Evolutionary conservation across 2,113 vertebrate species (phyloP).

Genomic region (Uria lomvia): DNA sequence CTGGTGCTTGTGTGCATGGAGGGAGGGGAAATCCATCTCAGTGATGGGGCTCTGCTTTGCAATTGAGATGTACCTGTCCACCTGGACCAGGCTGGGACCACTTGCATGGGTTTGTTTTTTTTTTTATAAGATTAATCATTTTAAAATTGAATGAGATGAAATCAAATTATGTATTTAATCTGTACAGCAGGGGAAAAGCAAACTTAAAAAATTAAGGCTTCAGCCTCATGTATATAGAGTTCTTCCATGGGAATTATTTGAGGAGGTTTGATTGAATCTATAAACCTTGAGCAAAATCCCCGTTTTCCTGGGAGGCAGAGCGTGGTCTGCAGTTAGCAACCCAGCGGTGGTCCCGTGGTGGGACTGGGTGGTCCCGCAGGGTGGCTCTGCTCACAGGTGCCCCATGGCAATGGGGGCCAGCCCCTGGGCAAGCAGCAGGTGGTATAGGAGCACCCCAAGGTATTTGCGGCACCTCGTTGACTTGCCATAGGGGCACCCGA

Average conservation of each 20-base stretch:
- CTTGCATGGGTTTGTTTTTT: neutral
- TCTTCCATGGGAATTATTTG: conserved; percentile 35
- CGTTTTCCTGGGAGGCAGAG: neutral
- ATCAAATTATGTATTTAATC: conserved; percentile 44
- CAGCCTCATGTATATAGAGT: conserved; percentile 13
- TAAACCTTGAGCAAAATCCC: conserved; percentile 59
- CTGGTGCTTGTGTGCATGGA: neutral
- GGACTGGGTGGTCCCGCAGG: neutral
- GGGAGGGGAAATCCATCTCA: neutral
- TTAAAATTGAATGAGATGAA: conserved; percentile 27
- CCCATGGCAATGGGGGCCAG: neutral
- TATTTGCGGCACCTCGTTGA: no score
- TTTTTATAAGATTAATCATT: neutral
- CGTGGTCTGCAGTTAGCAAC: neutral
- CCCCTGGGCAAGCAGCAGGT: neutral
- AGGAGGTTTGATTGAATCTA: conserved; percentile 56
- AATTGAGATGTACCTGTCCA: neutral
- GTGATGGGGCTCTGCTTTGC: neutral
- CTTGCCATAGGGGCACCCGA: neutral
- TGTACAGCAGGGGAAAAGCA: conserved; percentile 40
- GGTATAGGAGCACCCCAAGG: neutral
- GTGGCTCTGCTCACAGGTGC: neutral
- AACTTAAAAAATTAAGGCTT: conserved; percentile 53
- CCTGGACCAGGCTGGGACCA: neutral
- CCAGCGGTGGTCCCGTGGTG: neutral